Conservation (phyloP, 2,113 vertebrate genomes). For the Malurus melanocephalus region DNA sequence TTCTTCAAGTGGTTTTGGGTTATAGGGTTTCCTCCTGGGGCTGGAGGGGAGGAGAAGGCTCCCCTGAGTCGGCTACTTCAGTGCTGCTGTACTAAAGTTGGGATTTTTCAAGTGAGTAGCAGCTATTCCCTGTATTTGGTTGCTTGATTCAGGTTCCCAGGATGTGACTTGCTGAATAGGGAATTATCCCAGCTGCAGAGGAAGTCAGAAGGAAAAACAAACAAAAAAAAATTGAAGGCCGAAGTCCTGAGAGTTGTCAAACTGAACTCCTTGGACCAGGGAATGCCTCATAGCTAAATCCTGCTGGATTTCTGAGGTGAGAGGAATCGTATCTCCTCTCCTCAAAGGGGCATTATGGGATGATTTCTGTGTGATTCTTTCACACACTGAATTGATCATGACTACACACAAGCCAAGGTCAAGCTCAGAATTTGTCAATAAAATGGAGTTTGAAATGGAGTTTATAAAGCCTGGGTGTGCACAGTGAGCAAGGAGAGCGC, state of each 20-base stretch:
- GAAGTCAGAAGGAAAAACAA: not conserved
- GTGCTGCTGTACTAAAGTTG: fast-evolving
- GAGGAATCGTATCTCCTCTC: not conserved
- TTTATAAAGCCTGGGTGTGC: not conserved
- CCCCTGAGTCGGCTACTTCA: not conserved
- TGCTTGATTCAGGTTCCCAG: not conserved
- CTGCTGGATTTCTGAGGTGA: not conserved
- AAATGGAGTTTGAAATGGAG: not conserved
- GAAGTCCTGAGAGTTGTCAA: not conserved
- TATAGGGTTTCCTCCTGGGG: not conserved
- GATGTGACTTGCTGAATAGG: not conserved
- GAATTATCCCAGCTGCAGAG: not conserved
- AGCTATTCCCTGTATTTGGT: not conserved
- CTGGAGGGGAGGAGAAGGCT: not conserved
- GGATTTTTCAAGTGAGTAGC: not conserved
- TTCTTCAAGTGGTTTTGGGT: not conserved
- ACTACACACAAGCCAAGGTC: not conserved
- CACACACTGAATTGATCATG: not conserved
- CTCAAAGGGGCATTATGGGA: not conserved
- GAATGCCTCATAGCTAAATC: not conserved
- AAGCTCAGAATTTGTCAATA: not conserved
- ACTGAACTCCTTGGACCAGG: not conserved
- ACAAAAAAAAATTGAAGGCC: not conserved
- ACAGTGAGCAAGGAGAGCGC: not conserved
- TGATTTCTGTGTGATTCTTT: not conserved